Percentiles rank a stretch among this genome's conserved stretches.
Evolutionary conservation across 2,797 vertebrate species (phyloP).

Genomic region (Meda fulgida): DNA sequence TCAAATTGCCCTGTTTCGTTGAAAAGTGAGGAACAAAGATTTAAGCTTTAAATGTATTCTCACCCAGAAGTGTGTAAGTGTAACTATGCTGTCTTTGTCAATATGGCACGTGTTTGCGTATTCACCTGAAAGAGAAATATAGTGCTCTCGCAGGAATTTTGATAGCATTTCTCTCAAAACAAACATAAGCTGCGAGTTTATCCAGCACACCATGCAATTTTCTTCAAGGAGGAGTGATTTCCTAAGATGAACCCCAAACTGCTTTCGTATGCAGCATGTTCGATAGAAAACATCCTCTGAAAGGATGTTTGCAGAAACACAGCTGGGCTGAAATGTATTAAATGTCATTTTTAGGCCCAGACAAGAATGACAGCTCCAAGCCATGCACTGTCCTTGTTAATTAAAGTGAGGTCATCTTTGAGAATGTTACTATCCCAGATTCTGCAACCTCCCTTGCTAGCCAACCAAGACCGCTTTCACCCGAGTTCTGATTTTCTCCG

Average conservation of each 20-base stretch:
- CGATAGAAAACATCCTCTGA: conserved; percentile 5
- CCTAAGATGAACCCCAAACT: conserved; percentile 29
- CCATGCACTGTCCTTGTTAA: conserved; percentile 74
- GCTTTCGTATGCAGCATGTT: conserved; percentile 17
- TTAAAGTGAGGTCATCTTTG: conserved; percentile 75
- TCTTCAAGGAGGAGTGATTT: conserved; percentile 42
- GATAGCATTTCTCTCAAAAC: conserved; percentile 44
- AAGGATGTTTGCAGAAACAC: conserved; percentile 43
- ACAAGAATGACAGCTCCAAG: conserved; percentile 73
- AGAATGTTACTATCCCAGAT: too few species aligned
- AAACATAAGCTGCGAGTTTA: conserved; percentile 47
- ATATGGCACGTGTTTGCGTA: neutral
- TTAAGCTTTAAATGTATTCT: conserved; percentile 18
- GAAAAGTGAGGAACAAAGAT: neutral
- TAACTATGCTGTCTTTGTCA: conserved; percentile 29
- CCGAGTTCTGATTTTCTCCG: too few species aligned
- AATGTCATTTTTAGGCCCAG: conserved; percentile 70
- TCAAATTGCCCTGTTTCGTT: conserved; percentile 2
- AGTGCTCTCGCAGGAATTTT: conserved; percentile 35
- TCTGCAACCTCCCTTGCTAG: too few species aligned
- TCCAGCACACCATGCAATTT: conserved; percentile 34
- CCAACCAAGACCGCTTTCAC: too few species aligned
- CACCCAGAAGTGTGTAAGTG: neutral
- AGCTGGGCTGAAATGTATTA: conserved; percentile 69
- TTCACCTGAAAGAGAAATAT: conserved; percentile 31